These are phyloP conservation scores for Xiphophorus couchianus DNA, from an alignment of 2,113 vertebrate genomes.

Conservation along the genomic window DNA sequence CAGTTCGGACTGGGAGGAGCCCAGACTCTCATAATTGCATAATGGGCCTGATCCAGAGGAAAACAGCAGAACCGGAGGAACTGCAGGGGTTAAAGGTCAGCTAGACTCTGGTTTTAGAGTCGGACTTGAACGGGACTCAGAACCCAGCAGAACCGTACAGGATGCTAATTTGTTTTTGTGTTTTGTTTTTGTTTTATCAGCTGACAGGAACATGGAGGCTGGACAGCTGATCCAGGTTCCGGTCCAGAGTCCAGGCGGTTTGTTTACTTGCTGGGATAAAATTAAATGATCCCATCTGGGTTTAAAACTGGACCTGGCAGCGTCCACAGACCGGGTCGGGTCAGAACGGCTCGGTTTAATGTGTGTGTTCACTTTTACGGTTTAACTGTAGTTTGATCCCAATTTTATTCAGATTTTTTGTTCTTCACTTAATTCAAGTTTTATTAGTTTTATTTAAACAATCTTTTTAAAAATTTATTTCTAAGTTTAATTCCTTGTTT, in stretches of 20 bases:
- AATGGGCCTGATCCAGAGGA: slow-evolving; percentile 29
- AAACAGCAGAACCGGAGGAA: background rate
- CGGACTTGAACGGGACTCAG: too few species aligned
- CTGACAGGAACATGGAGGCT: background rate
- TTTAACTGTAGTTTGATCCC: background rate
- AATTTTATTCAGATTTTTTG: background rate
- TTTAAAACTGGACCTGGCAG: background rate
- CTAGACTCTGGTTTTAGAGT: background rate
- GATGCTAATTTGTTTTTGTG: background rate
- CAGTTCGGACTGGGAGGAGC: slow-evolving; percentile 57
- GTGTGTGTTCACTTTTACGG: too few species aligned
- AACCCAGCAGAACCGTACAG: too few species aligned
- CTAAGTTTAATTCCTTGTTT: background rate
- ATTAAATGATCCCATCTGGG: background rate
- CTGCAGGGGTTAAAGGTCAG: background rate
- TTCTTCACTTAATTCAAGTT: background rate
- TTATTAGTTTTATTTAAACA: background rate
- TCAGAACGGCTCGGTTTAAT: too few species aligned
- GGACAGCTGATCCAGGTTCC: too few species aligned
- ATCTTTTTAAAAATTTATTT: background rate
- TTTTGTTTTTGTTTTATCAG: background rate
- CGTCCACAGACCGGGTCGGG: too few species aligned
- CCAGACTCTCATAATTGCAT: slow-evolving; percentile 42
- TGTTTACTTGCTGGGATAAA: background rate
- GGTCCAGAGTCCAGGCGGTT: background rate